phyloP scores from a whole-genome alignment of 2,797 vertebrate species.

The Acanthis flammea region DNA sequence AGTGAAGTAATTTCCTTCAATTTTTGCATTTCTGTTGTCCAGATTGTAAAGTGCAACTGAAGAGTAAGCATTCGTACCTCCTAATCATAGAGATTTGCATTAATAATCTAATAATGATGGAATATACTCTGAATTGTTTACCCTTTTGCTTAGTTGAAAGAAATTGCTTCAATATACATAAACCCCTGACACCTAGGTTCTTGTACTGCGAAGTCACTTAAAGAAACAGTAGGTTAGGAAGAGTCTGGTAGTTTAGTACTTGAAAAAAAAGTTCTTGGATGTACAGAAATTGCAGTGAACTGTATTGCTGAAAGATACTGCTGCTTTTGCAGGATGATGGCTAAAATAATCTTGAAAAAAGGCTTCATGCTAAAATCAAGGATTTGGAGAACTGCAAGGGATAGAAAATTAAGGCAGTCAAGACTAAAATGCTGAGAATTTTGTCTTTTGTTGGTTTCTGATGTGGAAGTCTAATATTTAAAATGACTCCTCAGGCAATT shows the following conservation, averaged over 20 bases:
- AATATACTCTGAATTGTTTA: not conserved
- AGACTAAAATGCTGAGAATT: not conserved
- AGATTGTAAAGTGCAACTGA: not conserved
- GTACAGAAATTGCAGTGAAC: not conserved
- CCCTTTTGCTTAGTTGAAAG: constrained; percentile 10
- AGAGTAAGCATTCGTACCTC: not conserved
- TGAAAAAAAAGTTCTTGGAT: not conserved
- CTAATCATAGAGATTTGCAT: not conserved
- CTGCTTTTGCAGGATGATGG: not conserved
- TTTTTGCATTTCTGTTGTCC: not conserved
- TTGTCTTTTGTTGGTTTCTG: not conserved
- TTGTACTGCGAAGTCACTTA: not conserved
- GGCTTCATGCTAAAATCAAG: not conserved
- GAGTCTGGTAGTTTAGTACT: not conserved
- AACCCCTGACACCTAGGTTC: not conserved
- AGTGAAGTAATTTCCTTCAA: not conserved
- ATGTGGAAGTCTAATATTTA: not conserved
- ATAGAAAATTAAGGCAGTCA: not conserved
- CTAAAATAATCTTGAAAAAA: not conserved
- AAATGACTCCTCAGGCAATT: not conserved
- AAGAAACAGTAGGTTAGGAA: not conserved
- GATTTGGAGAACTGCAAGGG: not conserved
- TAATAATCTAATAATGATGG: not conserved
- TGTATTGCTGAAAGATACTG: not conserved
- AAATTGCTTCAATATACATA: not conserved